phyloP scores from a whole-genome alignment of 1,140 invertebrate genomes.

The Trachelipus rathkii region DNA sequence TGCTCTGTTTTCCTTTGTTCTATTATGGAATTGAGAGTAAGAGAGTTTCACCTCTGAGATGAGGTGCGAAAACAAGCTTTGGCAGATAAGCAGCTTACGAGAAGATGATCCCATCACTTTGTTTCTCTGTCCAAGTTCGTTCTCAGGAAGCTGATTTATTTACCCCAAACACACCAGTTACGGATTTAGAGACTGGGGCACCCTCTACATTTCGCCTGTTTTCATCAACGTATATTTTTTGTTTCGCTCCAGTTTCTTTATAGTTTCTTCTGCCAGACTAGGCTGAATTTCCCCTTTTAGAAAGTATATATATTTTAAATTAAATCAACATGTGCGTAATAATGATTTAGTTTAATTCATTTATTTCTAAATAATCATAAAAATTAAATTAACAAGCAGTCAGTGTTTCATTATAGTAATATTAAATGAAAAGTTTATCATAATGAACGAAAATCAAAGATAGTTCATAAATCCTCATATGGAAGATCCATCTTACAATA shows the following conservation, averaged over 20 bases:
- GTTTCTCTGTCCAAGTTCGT: constrained; percentile 46
- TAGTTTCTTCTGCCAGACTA: background rate
- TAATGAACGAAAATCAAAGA: background rate
- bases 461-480: background rate
- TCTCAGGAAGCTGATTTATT: constrained; percentile 43
- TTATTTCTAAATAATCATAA: background rate
- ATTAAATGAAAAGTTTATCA: background rate
- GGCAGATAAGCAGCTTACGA: constrained; percentile 43
- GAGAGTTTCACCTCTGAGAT: background rate
- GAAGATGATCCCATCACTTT: constrained; percentile 46
- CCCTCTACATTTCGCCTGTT: background rate
- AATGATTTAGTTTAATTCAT: background rate
- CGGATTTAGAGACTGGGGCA: constrained; percentile 3
- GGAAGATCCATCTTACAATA: background rate
- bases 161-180: constrained; percentile 45
- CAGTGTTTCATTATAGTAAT: background rate
- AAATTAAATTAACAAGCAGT: background rate
- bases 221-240: background rate
- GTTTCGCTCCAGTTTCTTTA: background rate
- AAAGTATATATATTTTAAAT: background rate
- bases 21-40: background rate
- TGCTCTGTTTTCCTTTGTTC: too few species aligned
- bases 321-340: background rate
- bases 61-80: constrained; percentile 32
- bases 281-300: background rate